Conservation (phyloP, 1,140 invertebrate genomes). For the Neoseiulus cucumeris region DNA sequence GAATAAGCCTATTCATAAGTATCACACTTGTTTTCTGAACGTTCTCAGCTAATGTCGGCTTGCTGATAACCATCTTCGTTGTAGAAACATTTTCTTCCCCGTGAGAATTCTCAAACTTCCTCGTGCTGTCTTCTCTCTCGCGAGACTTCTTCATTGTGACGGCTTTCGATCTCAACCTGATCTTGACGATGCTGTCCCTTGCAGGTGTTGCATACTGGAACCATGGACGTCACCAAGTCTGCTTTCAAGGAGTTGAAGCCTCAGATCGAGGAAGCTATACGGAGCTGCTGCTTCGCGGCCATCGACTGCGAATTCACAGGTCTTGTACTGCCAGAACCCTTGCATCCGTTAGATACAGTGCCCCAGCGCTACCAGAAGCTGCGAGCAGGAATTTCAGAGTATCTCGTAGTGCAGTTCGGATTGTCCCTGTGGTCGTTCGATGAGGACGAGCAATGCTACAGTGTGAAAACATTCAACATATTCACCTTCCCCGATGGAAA, state of each 20-base stretch:
- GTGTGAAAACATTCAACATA: neutral
- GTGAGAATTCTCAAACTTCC: too few relatives aligned
- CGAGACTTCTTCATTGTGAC: too few relatives aligned
- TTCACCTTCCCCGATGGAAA: neutral
- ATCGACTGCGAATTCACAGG: conserved; percentile 4
- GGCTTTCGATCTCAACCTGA: too few relatives aligned
- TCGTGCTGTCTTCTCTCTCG: too few relatives aligned
- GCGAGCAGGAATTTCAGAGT: neutral
- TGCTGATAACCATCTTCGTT: too few relatives aligned
- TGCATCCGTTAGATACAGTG: neutral
- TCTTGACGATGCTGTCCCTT: too few relatives aligned
- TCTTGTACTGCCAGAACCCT: neutral
- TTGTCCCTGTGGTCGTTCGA: neutral
- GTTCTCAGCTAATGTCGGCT: too few relatives aligned
- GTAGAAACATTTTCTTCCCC: too few relatives aligned
- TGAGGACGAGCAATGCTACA: neutral
- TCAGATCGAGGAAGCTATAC: neutral
- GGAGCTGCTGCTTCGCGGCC: neutral
- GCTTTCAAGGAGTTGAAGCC: neutral
- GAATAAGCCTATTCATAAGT: too few relatives aligned
- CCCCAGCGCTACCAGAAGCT: neutral
- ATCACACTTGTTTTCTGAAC: too few relatives aligned
- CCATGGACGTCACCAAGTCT: neutral
- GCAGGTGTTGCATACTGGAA: too few relatives aligned
- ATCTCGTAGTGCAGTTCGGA: neutral